These are phyloP conservation scores for Sphaerophoria rueppellii DNA, from an alignment of 2,888 invertebrate genomes.

Conservation along the genomic window DNA sequence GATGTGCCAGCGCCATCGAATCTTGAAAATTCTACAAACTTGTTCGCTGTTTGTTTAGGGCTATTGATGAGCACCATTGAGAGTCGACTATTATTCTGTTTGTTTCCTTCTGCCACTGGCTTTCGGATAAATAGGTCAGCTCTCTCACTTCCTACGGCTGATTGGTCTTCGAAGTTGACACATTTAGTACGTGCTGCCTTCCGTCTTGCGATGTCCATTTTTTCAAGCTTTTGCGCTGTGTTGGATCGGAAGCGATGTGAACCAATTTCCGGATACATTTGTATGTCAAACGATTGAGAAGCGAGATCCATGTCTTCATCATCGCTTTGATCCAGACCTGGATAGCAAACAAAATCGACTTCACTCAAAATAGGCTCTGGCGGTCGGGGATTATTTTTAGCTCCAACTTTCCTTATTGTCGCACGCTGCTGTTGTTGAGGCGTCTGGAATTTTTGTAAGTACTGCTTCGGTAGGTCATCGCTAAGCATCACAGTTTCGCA, in stretches of 20 bases:
- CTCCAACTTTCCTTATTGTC: constrained; percentile 44
- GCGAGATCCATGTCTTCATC: constrained; percentile 88
- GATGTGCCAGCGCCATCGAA: constrained; percentile 95
- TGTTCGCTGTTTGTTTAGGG: constrained; percentile 90
- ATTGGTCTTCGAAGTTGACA: constrained; percentile 79
- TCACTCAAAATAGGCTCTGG: constrained; percentile 78
- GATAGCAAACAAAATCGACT: constrained; percentile 86
- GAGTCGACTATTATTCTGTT: constrained; percentile 84
- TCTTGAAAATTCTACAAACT: constrained; percentile 94
- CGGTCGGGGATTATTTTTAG: constrained; percentile 73
- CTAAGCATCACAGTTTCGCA: constrained; percentile 96
- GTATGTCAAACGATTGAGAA: constrained; percentile 90
- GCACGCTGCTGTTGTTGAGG: constrained; percentile 64
- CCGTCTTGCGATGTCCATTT: constrained; percentile 92
- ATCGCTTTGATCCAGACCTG: constrained; percentile 90
- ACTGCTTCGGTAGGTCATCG: constrained; percentile 88
- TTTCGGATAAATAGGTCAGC: constrained; percentile 78
- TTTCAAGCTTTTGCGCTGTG: constrained; percentile 93
- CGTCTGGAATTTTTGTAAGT: constrained; percentile 83
- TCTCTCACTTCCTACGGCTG: constrained; percentile 73
- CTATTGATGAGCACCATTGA: constrained; percentile 90
- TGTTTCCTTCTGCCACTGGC: constrained; percentile 75
- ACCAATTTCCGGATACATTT: constrained; percentile 86
- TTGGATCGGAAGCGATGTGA: constrained; percentile 90
- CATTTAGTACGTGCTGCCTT: constrained; percentile 89